A percentile compares a stretch with the other conserved stretches of the same genome.
Evolutionary conservation across 1,140 invertebrate genomes (phyloP).

Genomic region (Bombus confusus): DNA sequence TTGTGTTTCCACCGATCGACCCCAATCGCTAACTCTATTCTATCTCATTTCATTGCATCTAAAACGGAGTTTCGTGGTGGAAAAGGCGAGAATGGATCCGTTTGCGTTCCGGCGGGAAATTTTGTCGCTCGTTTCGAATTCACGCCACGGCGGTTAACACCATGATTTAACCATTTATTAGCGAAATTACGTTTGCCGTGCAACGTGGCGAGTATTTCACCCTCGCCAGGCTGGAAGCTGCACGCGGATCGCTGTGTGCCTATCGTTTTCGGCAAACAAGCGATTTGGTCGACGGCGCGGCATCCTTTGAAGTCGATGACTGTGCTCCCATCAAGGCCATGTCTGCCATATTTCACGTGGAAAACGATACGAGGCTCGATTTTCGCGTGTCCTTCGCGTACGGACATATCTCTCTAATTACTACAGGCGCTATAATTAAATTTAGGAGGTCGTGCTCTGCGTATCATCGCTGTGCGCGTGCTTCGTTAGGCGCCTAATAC

Average conservation of each 20-base stretch:
- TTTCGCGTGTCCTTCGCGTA: neutral
- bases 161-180: slow-evolving; percentile 46
- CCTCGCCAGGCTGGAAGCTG: slow-evolving; percentile 11
- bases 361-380: slow-evolving; percentile 30
- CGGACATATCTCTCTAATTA: slow-evolving; percentile 6
- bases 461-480: neutral
- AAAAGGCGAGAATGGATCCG: neutral
- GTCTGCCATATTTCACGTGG: slow-evolving; percentile 37
- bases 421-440: slow-evolving; percentile 36
- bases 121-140: neutral
- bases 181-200: slow-evolving; percentile 45
- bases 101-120: neutral
- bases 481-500: neutral
- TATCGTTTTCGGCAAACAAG: slow-evolving; percentile 53
- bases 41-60: too few species aligned
- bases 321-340: slow-evolving; percentile 1
- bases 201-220: neutral
- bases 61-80: neutral
- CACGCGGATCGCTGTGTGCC: neutral
- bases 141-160: slow-evolving; percentile 9
- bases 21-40: too few species aligned
- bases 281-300: slow-evolving; percentile 29
- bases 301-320: slow-evolving; percentile 45
- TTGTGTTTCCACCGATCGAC: neutral
- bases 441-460: slow-evolving; percentile 10